phyloP scores from a whole-genome alignment of 2,797 vertebrate genomes.

The Lemur catta region DNA sequence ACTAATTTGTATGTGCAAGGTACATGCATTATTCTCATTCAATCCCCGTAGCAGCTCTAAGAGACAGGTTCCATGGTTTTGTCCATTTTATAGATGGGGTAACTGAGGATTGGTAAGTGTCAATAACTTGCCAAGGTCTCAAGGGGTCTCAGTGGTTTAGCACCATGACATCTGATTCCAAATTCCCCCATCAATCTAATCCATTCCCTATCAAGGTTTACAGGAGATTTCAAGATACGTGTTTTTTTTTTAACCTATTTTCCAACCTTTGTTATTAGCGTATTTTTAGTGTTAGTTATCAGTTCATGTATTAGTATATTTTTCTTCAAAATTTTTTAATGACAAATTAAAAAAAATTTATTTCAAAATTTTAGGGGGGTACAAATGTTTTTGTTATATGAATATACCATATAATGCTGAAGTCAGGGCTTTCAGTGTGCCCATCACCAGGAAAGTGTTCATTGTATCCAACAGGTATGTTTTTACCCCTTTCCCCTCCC shows the following conservation, averaged over 20 bases:
- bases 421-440: too few species aligned
- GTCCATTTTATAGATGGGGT: background rate
- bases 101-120: background rate
- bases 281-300: background rate
- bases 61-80: background rate
- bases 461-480: background rate
- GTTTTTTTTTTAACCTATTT: background rate
- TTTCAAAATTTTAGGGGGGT: background rate
- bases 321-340: background rate
- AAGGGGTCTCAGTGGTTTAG: background rate
- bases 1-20: background rate
- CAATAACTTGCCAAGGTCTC: background rate
- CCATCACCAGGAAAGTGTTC: too few species aligned
- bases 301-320: background rate
- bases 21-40: background rate
- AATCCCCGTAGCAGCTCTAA: background rate
- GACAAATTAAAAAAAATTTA: background rate
- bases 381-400: background rate
- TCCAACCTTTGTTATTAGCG: background rate
- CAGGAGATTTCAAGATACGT: background rate
- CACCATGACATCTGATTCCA: background rate
- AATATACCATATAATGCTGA: background rate
- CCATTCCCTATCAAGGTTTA: background rate
- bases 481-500: background rate
- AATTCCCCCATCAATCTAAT: background rate